A percentile compares a stretch with the other conserved stretches of the same genome.
Conservation (phyloP, 2,113 vertebrate species). For the Castor canadensis region DNA sequence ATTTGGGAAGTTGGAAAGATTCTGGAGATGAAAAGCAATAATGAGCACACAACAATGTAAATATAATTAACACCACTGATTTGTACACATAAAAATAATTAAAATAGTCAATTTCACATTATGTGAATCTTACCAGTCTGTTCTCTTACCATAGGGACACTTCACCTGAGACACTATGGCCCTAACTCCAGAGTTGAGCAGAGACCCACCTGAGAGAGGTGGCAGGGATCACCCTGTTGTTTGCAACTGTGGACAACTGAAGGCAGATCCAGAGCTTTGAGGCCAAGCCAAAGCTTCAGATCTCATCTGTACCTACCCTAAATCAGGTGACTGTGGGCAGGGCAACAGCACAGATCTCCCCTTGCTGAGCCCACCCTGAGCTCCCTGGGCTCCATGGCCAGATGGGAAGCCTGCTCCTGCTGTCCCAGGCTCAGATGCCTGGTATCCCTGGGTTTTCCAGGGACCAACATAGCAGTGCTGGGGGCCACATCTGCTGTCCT, state of each 20-base stretch:
- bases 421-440: neutral
- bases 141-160: neutral
- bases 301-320: slow-evolving; percentile 89
- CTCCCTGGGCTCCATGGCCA: too few relatives aligned
- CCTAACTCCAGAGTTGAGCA: neutral
- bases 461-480: neutral
- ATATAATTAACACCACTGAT: neutral
- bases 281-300: slow-evolving; percentile 87
- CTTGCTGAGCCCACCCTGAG: neutral
- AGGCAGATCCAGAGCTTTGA: slow-evolving; percentile 84
- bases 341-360: too few relatives aligned
- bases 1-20: neutral
- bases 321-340: slow-evolving; percentile 84
- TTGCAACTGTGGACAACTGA: slow-evolving; percentile 85
- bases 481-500: neutral
- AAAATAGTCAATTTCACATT: neutral
- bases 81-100: neutral
- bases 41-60: fast-evolving
- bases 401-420: neutral
- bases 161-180: neutral
- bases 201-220: slow-evolving; percentile 32
- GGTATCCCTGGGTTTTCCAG: neutral
- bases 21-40: neutral
- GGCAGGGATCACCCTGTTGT: slow-evolving; percentile 80
- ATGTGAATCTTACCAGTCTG: neutral